Evolutionary conservation across 1,140 invertebrate species (phyloP).

Genomic region (Cyphomyrmex costatus): DNA sequence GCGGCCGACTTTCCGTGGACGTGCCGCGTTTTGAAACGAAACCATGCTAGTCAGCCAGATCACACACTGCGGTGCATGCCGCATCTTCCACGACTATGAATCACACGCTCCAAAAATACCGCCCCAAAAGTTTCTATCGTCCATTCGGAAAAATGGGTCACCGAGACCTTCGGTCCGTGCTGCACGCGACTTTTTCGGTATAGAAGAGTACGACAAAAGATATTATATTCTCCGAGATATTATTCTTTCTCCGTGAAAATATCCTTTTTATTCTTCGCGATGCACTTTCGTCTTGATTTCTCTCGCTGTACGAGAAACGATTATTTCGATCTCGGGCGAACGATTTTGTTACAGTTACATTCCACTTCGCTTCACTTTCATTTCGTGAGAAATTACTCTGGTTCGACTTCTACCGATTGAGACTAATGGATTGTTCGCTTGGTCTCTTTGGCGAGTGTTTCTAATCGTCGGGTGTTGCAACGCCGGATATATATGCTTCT

Average conservation of each 20-base stretch:
- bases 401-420: not conserved
- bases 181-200: constrained; percentile 16
- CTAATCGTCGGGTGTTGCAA: constrained; percentile 24
- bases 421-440: not conserved
- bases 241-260: not conserved
- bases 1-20: constrained; percentile 46
- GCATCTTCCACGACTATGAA: constrained; percentile 53
- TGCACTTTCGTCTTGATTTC: not conserved
- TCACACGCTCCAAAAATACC: constrained; percentile 70
- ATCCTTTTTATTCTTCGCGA: not conserved
- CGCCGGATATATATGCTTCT: constrained; percentile 11
- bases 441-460: not conserved
- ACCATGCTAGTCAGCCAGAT: constrained; percentile 45
- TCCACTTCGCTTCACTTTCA: not conserved
- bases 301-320: not conserved
- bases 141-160: constrained; percentile 61
- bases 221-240: not conserved
- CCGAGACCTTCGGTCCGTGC: not conserved
- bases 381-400: not conserved
- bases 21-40: constrained; percentile 55
- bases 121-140: constrained; percentile 56
- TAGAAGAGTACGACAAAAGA: not conserved
- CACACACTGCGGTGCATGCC: constrained; percentile 34
- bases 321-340: not conserved
- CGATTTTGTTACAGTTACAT: not conserved